Conservation (phyloP, 2,888 invertebrate genomes). For the Oligia latruncula region DNA sequence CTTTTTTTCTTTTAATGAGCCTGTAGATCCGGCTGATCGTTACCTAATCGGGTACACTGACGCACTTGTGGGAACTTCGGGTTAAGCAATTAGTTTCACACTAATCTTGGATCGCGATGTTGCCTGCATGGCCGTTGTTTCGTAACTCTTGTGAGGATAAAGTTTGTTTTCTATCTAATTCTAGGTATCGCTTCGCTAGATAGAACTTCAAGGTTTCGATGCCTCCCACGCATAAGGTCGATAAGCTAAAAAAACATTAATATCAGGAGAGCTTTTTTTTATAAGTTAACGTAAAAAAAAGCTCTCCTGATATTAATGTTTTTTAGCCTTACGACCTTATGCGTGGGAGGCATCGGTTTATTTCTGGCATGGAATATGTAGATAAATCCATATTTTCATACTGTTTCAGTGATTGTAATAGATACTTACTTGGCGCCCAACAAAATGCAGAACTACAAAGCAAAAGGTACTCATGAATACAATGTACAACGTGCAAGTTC, state of each 20-base stretch:
- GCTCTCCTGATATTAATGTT: too few relatives aligned
- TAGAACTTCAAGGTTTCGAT: constrained; percentile 15
- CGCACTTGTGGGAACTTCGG: constrained; percentile 84
- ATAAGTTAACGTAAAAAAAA: too few relatives aligned
- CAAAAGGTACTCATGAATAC: not conserved
- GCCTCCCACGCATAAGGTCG: too few relatives aligned
- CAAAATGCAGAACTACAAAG: not conserved
- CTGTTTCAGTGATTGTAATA: not conserved
- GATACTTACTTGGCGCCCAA: constrained; percentile 1
- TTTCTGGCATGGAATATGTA: not conserved
- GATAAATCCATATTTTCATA: not conserved
- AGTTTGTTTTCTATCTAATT: constrained; percentile 24
- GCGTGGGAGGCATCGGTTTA: too few relatives aligned
- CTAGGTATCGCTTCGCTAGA: constrained; percentile 10
- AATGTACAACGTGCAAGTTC: not conserved
- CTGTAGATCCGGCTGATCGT: constrained; percentile 86
- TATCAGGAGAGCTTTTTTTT: too few relatives aligned
- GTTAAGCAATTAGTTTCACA: constrained; percentile 80
- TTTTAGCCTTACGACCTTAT: too few relatives aligned
- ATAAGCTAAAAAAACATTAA: too few relatives aligned
- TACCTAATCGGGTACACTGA: constrained; percentile 83
- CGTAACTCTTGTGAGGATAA: constrained; percentile 40
- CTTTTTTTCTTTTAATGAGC: constrained; percentile 87
- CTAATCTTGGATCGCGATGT: constrained; percentile 51
- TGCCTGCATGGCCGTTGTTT: constrained; percentile 39